phyloP scores from a whole-genome alignment of 2,797 vertebrate genomes.

The Pelodytes ibericus region DNA sequence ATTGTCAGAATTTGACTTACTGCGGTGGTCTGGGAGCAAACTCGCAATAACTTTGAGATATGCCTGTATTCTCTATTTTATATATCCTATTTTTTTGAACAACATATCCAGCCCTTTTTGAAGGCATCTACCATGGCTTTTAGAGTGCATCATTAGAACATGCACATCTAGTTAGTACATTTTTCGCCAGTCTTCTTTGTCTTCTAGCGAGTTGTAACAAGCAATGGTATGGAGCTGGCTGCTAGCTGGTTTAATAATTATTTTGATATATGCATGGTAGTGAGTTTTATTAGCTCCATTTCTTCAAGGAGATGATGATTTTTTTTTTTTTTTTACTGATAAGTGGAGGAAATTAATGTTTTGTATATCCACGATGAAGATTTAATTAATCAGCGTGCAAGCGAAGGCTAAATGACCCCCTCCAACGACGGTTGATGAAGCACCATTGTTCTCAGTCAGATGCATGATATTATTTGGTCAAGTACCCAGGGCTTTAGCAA shows the following conservation, averaged over 20 bases:
- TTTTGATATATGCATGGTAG: background rate
- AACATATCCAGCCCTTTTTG: no score
- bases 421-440: background rate
- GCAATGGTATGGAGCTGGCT: no score
- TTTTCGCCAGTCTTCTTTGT: no score
- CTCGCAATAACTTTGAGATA: no score
- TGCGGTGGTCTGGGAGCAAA: no score
- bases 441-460: background rate
- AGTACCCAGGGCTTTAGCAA: background rate
- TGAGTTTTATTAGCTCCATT: background rate
- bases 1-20: no score
- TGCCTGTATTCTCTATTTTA: no score
- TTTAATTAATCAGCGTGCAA: background rate
- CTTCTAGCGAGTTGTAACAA: no score
- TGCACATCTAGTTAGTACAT: no score
- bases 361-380: background rate
- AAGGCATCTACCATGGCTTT: no score
- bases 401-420: background rate
- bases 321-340: background rate
- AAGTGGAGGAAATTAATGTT: background rate
- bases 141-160: no score
- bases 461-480: background rate
- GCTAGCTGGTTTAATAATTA: background rate
- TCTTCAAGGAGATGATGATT: background rate
- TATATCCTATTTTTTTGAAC: no score